Base-by-base conservation (phyloP, 2,113 vertebrate genomes). In the Engystomops pustulosus region DNA sequence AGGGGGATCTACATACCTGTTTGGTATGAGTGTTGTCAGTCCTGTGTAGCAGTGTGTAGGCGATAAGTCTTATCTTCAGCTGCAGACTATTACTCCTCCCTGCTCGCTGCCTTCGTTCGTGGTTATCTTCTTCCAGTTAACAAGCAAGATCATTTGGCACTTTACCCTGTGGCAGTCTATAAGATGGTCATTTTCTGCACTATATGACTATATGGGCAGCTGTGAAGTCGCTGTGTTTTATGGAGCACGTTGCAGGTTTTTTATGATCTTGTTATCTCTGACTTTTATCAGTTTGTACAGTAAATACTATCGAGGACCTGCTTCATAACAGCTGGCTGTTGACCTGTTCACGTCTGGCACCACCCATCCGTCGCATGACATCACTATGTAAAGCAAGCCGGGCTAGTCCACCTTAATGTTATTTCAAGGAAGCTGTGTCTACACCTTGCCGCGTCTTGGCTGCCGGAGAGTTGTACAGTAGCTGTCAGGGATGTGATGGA, bases 251-350 rank as follows among this genome's bases (percentile, higher is more conserved):
- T 75, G 14, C 87, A 83, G 44, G 32, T 76, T 53, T 89, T 84
- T 79, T 81, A 69, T 83, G 85, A 70, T 80, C 79, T 80, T 86
- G 79, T 86, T 87, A 79, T 87, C 89, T 85, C 85, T 84, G 70
- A 88, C 89, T 86, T 89, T 95, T 96, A 98, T 97, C 95, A 83
- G 87, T 81, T 65, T 0, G 80, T 90, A 78, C 95, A 92, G 93
- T 92, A 89, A 87, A 92, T 90, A 92, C 89, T 87, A 91, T 90
- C 91, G 90, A 92, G 93, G 94, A 93, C 95, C 94, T 94, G 94
- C 95, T 92, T 94, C 86, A 91, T 90, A 94, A 93, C 91, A 94
- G 93, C 93, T 94, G 94, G 92, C 90, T 92, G 90, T 90, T 91
- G 89, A 88, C 89, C 87, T 86, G 18, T 85, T 85, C 85, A 79